Conservation (phyloP, 2,113 vertebrate genomes). For the Phodopus roborovskii region DNA sequence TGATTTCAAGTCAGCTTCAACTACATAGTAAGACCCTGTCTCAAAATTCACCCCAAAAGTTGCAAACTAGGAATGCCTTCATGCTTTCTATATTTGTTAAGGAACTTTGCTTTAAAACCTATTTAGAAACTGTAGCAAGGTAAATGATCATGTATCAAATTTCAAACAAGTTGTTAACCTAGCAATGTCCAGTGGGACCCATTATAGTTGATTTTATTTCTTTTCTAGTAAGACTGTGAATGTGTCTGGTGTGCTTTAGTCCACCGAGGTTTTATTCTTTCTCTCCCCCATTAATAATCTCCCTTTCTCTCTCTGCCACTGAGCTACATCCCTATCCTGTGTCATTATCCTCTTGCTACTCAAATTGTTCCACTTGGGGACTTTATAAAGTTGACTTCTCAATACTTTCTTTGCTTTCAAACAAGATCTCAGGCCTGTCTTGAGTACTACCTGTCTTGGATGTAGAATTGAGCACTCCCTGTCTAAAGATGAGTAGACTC, state of each 20-base stretch:
- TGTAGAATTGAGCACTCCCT: not conserved
- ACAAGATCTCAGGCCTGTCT: not conserved
- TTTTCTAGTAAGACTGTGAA: slow-evolving; percentile 16
- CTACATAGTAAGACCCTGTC: not conserved
- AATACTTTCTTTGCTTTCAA: not conserved
- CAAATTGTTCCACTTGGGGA: not conserved
- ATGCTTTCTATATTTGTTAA: slow-evolving; percentile 37
- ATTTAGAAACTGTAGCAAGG: slow-evolving; percentile 18
- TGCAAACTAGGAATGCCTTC: not conserved
- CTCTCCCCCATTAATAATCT: not conserved
- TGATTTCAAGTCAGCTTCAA: not conserved
- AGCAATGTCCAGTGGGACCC: not conserved
- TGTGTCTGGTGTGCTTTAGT: not conserved
- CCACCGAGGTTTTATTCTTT: not conserved
- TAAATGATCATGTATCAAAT: slow-evolving; percentile 15
- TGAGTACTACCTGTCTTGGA: not conserved
- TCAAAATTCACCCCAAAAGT: not conserved
- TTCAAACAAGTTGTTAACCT: not conserved
- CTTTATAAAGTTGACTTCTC: not conserved
- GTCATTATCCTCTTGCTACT: not conserved
- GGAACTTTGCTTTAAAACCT: slow-evolving; percentile 25
- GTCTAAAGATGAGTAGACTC: not conserved
- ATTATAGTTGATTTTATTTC: not conserved
- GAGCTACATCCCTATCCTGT: not conserved
- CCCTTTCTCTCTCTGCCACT: not conserved